Percentiles rank a stretch among this genome's conserved stretches.
These are phyloP conservation scores for Tenthredo notha DNA, from an alignment of 2,888 invertebrate species.

Conservation along the genomic window DNA sequence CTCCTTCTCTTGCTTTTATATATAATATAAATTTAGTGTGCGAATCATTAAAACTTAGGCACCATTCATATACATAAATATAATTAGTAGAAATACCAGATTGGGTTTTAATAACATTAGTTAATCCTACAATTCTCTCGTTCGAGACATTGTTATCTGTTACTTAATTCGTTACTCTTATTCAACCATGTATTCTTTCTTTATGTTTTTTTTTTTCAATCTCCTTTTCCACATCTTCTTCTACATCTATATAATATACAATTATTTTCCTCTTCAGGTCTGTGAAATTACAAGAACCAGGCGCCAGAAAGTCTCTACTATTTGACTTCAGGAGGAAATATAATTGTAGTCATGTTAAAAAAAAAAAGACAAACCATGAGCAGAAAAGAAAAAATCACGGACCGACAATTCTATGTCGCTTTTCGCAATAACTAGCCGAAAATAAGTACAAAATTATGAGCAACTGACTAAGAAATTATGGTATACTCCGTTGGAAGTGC, in stretches of 20 bases:
- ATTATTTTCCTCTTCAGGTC: neutral
- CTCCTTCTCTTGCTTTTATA: neutral
- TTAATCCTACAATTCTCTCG: constrained; percentile 15
- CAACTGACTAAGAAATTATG: neutral
- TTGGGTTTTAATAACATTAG: neutral
- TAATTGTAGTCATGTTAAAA: neutral
- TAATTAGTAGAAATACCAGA: constrained; percentile 1
- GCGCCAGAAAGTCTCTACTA: neutral
- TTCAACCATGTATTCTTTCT: neutral
- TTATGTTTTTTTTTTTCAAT: neutral
- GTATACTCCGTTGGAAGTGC: neutral
- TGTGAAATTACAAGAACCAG: neutral
- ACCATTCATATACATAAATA: constrained; percentile 13
- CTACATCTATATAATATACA: constrained; percentile 6
- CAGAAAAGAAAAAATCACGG: neutral
- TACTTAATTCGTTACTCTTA: neutral
- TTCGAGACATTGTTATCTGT: neutral
- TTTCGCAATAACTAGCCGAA: neutral
- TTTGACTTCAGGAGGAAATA: neutral
- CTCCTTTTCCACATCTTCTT: neutral
- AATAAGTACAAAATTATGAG: constrained; percentile 17
- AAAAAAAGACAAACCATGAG: neutral
- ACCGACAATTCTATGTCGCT: neutral
- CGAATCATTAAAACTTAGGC: constrained; percentile 15
- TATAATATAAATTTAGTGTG: constrained; percentile 5